Conservation (phyloP, 2,888 invertebrate species). For the Papilio gigon region DNA sequence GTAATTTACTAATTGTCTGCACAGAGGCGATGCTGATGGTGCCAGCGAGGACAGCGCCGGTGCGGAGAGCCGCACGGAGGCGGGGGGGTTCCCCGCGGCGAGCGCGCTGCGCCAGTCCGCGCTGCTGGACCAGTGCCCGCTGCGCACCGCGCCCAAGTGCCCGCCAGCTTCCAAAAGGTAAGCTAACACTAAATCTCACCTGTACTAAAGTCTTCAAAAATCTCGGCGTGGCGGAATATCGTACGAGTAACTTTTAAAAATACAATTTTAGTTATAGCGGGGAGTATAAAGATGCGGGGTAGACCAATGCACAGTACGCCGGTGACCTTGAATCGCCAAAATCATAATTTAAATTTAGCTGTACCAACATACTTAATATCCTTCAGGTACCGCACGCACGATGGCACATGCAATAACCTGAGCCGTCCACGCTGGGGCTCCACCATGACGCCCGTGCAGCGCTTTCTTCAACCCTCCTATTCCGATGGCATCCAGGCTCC, state of each 20-base stretch:
- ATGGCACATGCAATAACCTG: conserved; percentile 95
- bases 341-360: neutral
- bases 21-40: conserved; percentile 68
- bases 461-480: conserved; percentile 91
- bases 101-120: conserved; percentile 75
- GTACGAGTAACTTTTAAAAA: no score
- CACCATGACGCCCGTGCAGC: conserved; percentile 90
- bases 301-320: no score
- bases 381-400: conserved; percentile 89
- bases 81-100: conserved; percentile 66
- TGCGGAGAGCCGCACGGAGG: conserved; percentile 68
- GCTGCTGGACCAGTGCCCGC: conserved; percentile 85
- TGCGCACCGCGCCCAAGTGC: conserved; percentile 85
- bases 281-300: no score
- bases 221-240: no score
- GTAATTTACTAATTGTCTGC: neutral
- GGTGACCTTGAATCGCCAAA: no score
- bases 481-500: conserved; percentile 87
- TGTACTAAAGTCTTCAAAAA: neutral
- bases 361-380: neutral
- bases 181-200: neutral
- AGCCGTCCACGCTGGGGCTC: conserved; percentile 90
- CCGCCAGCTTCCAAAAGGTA: conserved; percentile 85
- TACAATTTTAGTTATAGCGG: no score
- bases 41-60: neutral